Evolutionary conservation across 1,140 invertebrate genomes (phyloP).

Genomic region (Leucophenga varia): DNA sequence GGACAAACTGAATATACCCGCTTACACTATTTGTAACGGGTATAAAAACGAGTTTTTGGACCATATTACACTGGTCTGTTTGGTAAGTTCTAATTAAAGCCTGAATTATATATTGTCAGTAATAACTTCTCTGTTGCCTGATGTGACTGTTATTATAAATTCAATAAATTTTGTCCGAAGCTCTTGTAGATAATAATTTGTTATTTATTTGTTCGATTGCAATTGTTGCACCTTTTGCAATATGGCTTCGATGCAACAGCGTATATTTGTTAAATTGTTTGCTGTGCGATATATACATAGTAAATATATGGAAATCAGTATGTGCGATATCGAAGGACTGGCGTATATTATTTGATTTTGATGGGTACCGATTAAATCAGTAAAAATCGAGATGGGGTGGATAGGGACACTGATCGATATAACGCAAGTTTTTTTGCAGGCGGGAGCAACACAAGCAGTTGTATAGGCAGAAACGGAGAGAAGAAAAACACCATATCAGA

Average conservation of each 20-base stretch:
- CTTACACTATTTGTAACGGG: no score
- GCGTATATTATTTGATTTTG: slow-evolving; percentile 24
- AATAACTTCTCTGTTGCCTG: slow-evolving; percentile 26
- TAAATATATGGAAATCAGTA: no score
- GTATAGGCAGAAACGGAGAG: no score
- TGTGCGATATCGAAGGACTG: slow-evolving; percentile 16
- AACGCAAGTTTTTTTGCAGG: no score
- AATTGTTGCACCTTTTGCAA: slow-evolving; percentile 22
- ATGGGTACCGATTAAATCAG: slow-evolving; percentile 29
- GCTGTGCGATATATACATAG: slow-evolving; percentile 30
- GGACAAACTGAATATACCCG: no score
- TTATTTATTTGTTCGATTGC: slow-evolving; percentile 6
- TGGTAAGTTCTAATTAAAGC: slow-evolving; percentile 30
- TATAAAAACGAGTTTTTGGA: no score
- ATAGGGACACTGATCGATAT: no score
- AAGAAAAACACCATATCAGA: no score
- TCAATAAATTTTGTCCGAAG: slow-evolving; percentile 29
- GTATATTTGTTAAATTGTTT: slow-evolving; percentile 27
- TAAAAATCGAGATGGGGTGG: no score
- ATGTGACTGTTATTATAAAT: slow-evolving; percentile 33
- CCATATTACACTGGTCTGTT: no score
- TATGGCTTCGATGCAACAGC: slow-evolving; percentile 22
- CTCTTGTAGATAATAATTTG: slow-evolving; percentile 6
- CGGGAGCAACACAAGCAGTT: no score
- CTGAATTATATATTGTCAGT: slow-evolving; percentile 28